Percentiles rank a stretch among this genome's conserved stretches.
These are phyloP conservation scores for Corvus cornix DNA, from an alignment of 2,113 vertebrate genomes.

Conservation along the genomic window DNA sequence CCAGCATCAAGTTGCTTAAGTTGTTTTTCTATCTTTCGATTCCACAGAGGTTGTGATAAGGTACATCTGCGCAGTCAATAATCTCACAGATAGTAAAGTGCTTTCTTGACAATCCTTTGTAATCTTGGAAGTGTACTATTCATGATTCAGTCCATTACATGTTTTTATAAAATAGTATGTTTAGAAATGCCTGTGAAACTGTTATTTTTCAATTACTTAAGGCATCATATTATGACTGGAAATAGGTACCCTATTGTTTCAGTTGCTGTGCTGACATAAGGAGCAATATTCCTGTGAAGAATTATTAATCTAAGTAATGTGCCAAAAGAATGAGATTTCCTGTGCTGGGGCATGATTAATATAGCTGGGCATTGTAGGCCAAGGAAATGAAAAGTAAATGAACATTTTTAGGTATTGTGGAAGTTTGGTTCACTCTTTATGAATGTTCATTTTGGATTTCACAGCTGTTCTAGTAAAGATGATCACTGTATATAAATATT, in stretches of 20 bases:
- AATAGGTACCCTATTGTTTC: background rate
- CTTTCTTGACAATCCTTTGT: background rate
- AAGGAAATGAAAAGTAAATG: background rate
- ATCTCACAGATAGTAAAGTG: background rate
- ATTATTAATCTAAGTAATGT: background rate
- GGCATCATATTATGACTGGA: background rate
- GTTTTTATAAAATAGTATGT: background rate
- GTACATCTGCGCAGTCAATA: background rate
- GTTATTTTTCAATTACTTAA: background rate
- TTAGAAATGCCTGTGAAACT: background rate
- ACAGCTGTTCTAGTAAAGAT: background rate
- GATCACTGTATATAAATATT: background rate
- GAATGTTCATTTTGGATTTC: background rate
- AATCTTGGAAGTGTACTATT: background rate
- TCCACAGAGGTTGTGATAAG: background rate
- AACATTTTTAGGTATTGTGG: background rate
- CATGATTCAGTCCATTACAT: background rate
- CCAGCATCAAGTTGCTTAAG: rapidly evolving
- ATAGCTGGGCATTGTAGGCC: background rate
- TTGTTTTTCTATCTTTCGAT: background rate
- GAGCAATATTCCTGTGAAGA: background rate
- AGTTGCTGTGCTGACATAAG: background rate
- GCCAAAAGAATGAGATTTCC: background rate
- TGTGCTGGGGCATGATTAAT: background rate
- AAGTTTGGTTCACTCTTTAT: background rate